phyloP scores from a whole-genome alignment of 1,140 invertebrate genomes.

The Caerostris darwini region DNA sequence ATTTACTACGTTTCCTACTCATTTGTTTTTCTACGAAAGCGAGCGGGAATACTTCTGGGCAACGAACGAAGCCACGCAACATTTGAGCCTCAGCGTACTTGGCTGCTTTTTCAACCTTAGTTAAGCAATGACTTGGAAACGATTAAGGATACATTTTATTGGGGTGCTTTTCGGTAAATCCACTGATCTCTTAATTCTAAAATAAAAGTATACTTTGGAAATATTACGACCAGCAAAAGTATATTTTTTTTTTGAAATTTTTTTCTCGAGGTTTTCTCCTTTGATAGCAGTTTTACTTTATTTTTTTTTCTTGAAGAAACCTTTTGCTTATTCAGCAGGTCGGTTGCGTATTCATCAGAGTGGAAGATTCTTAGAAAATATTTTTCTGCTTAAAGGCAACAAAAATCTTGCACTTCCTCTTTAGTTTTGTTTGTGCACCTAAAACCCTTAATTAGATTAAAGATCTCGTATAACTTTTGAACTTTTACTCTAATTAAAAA shows the following conservation, averaged over 20 bases:
- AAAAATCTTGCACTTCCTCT: not conserved
- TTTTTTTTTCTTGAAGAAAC: not conserved
- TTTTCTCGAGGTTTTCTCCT: not conserved
- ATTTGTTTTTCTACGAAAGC: not conserved
- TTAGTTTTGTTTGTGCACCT: too few relatives aligned
- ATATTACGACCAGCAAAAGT: slow-evolving; percentile 1
- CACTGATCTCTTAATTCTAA: slow-evolving; percentile 52
- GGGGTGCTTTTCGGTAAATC: slow-evolving; percentile 50
- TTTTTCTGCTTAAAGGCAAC: too few relatives aligned
- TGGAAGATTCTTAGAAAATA: not conserved
- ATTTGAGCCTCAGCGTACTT: slow-evolving; percentile 18
- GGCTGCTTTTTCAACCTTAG: slow-evolving; percentile 21
- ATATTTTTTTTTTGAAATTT: slow-evolving; percentile 18
- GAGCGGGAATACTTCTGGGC: not conserved
- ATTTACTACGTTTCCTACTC: slow-evolving; percentile 33
- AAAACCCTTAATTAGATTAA: too few relatives aligned
- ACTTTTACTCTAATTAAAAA: too few relatives aligned
- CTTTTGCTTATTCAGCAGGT: slow-evolving; percentile 28
- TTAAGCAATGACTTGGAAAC: slow-evolving; percentile 56
- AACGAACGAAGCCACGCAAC: slow-evolving; percentile 50
- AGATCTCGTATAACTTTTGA: too few relatives aligned
- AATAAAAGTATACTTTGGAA: slow-evolving; percentile 25
- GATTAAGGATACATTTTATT: slow-evolving; percentile 55
- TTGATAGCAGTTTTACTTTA: not conserved
- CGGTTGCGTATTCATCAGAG: not conserved